phyloP scores from a whole-genome alignment of 2,113 vertebrate genomes.

The Bettongia penicillata region DNA sequence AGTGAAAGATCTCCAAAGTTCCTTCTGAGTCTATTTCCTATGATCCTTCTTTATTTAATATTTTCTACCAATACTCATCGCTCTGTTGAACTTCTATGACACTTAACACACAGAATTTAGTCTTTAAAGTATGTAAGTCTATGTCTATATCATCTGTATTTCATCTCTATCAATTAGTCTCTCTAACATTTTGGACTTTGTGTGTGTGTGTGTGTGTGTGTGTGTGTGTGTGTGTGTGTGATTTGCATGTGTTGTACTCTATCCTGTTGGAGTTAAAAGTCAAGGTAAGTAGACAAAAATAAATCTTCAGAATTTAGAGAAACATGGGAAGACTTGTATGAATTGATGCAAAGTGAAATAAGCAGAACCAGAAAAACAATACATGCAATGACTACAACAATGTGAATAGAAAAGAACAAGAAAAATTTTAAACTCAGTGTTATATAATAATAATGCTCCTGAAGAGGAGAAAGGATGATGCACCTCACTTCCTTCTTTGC shows the following conservation, averaged over 20 bases:
- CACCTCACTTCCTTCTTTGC: background rate
- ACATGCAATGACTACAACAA: background rate
- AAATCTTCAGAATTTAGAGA: background rate
- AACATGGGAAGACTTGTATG: background rate
- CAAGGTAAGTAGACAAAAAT: background rate
- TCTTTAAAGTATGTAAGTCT: background rate
- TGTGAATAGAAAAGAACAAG: background rate
- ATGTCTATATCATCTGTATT: background rate
- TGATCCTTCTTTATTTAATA: background rate
- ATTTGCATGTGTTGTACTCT: background rate
- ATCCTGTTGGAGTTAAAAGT: background rate
- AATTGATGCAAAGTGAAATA: background rate
- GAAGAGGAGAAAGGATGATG: background rate
- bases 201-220: no score
- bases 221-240: no score
- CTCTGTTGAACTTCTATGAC: background rate
- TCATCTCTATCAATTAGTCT: background rate
- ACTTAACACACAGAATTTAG: background rate
- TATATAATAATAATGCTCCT: background rate
- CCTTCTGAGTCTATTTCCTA: background rate
- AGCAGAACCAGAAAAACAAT: background rate
- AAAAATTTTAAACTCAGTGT: background rate
- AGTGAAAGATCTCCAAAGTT: background rate
- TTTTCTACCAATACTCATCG: background rate
- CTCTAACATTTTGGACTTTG: background rate